Evolutionary conservation across 2,113 vertebrate genomes (phyloP).

Genomic region (Vulpes lagopus): DNA sequence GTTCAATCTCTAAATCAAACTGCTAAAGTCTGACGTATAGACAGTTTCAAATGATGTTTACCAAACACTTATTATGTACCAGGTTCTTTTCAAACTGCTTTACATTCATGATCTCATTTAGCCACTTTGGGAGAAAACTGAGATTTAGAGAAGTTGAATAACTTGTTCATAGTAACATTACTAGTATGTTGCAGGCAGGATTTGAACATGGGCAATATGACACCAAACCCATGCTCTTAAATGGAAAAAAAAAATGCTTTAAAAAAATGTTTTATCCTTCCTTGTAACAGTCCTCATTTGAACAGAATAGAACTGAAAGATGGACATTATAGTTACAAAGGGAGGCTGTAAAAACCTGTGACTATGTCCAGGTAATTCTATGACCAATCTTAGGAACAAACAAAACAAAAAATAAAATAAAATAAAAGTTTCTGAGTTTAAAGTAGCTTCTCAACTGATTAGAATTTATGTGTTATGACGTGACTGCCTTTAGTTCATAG

Average conservation of each 20-base stretch:
- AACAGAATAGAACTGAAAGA: neutral
- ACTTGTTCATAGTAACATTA: neutral
- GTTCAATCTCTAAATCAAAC: neutral
- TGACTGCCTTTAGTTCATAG: neutral
- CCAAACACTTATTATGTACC: neutral
- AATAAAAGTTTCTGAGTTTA: neutral
- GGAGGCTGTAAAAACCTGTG: neutral
- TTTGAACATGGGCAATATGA: neutral
- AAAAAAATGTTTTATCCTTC: neutral
- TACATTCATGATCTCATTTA: neutral
- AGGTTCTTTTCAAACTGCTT: neutral
- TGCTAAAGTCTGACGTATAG: neutral
- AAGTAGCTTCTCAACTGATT: neutral
- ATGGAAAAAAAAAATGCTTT: neutral
- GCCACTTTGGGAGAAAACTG: neutral
- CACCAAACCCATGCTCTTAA: neutral
- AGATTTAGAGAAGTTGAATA: neutral
- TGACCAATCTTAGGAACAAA: constrained; percentile 9
- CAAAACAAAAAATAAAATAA: neutral
- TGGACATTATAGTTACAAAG: neutral
- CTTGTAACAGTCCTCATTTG: neutral
- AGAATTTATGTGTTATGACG: neutral
- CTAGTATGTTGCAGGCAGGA: neutral
- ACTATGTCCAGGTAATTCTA: neutral
- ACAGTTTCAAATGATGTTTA: neutral